phyloP scores from a whole-genome alignment of 2,113 vertebrate species.

The Cichladusa arquata region DNA sequence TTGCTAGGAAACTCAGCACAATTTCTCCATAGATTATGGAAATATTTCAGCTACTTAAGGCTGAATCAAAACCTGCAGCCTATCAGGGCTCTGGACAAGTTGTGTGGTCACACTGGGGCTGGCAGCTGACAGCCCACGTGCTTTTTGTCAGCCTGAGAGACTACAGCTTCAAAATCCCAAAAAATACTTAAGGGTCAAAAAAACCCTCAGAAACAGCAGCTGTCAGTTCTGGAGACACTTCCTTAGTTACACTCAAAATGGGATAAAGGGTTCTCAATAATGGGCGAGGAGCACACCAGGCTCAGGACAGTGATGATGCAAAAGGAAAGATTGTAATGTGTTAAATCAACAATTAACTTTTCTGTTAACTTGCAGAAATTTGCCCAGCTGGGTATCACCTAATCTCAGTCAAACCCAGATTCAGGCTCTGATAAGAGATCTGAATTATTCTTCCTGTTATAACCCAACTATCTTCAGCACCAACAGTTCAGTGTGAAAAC shows the following conservation, averaged over 20 bases:
- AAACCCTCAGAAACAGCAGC: fast-evolving
- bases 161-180: background rate
- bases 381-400: background rate
- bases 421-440: background rate
- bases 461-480: background rate
- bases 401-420: background rate
- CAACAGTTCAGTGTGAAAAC: background rate
- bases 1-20: slow-evolving; percentile 28
- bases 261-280: too few relatives aligned
- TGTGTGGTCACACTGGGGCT: background rate
- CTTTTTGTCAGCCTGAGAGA: background rate
- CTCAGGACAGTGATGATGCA: background rate
- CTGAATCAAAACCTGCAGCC: background rate
- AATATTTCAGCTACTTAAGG: background rate
- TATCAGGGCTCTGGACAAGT: background rate
- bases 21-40: background rate
- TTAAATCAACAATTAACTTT: background rate
- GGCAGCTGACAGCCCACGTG: background rate
- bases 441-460: background rate
- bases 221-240: background rate
- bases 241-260: background rate
- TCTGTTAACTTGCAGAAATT: background rate
- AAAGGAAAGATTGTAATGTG: fast-evolving
- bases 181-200: background rate
- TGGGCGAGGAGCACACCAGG: background rate